Evolutionary conservation across 2,113 vertebrate species (phyloP).

Genomic region (Solea senegalensis): DNA sequence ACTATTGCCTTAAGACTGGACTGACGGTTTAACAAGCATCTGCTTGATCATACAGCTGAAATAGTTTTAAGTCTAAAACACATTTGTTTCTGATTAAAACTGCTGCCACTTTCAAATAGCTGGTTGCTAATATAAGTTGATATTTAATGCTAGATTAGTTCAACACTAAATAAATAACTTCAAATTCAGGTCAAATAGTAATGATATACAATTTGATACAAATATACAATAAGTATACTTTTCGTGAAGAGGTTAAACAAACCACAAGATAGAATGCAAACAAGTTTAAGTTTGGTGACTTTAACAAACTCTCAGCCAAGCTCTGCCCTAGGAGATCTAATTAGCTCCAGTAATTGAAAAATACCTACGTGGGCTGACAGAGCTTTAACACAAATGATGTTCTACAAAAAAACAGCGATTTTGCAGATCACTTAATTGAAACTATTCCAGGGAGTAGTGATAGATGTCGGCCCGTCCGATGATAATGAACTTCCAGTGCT

Average conservation of each 20-base stretch:
- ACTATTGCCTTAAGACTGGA: no score
- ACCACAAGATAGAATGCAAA: neutral
- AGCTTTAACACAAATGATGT: conserved; percentile 17
- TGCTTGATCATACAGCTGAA: no score
- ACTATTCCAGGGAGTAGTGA: conserved; percentile 6
- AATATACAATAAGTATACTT: neutral
- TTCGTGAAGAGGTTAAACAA: neutral
- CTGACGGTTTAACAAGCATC: no score
- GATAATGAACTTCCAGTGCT: conserved; percentile 28
- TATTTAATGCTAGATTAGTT: neutral
- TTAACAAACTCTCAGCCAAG: neutral
- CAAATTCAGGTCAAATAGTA: no score
- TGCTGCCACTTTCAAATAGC: neutral
- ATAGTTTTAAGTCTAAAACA: no score
- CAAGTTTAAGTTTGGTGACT: neutral
- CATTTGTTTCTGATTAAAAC: no score
- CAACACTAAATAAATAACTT: no score
- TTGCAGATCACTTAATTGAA: conserved; percentile 35
- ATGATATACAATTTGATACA: no score
- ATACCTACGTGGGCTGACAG: conserved; percentile 26
- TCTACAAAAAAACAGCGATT: conserved; percentile 8
- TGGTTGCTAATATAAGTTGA: neutral
- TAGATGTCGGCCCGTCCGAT: conserved; percentile 24
- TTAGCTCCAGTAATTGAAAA: conserved; percentile 25
- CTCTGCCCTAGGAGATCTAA: conserved; percentile 9